Percentiles rank a stretch among this genome's conserved stretches.
phyloP scores from a whole-genome alignment of 1,140 invertebrate species.

The Drosophila oshimai region DNA sequence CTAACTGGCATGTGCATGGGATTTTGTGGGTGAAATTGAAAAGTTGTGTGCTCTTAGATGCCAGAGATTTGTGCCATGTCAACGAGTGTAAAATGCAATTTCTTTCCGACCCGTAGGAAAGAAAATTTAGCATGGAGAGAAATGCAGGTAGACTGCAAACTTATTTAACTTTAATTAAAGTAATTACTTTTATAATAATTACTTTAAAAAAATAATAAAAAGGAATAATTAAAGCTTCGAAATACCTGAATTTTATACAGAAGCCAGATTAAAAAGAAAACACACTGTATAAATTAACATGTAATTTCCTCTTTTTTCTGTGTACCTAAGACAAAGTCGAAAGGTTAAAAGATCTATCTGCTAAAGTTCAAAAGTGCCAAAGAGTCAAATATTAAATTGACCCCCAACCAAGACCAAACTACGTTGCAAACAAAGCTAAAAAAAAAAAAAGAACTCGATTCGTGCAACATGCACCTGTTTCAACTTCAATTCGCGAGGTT shows the following conservation, averaged over 20 bases:
- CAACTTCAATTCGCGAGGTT: slow-evolving; percentile 55
- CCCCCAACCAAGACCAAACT: slow-evolving; percentile 30
- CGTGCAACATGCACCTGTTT: slow-evolving; percentile 61
- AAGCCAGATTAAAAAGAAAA: not conserved
- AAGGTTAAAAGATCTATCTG: slow-evolving; percentile 10
- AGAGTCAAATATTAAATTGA: slow-evolving; percentile 39
- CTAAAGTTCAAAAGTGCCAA: slow-evolving; percentile 46
- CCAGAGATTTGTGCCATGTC: slow-evolving; percentile 49
- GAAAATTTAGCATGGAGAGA: not conserved
- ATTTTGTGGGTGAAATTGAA: slow-evolving; percentile 60
- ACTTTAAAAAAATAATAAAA: too few relatives aligned
- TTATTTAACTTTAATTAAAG: too few relatives aligned
- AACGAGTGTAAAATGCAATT: slow-evolving; percentile 61
- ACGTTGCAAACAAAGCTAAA: slow-evolving; percentile 13
- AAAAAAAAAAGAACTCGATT: slow-evolving; percentile 1
- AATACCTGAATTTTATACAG: too few relatives aligned
- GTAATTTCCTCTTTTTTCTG: too few relatives aligned
- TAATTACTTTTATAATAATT: too few relatives aligned
- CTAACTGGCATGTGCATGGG: slow-evolving; percentile 46
- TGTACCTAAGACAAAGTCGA: not conserved
- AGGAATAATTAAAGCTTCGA: too few relatives aligned
- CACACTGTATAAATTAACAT: too few relatives aligned
- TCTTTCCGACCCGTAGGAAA: slow-evolving; percentile 37
- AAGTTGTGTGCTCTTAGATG: slow-evolving; percentile 49
- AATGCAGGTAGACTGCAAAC: not conserved